A percentile compares a stretch with the other conserved stretches of the same genome.
phyloP scores from a whole-genome alignment of 2,797 vertebrate species.

The Chlorospingus semifuscus region DNA sequence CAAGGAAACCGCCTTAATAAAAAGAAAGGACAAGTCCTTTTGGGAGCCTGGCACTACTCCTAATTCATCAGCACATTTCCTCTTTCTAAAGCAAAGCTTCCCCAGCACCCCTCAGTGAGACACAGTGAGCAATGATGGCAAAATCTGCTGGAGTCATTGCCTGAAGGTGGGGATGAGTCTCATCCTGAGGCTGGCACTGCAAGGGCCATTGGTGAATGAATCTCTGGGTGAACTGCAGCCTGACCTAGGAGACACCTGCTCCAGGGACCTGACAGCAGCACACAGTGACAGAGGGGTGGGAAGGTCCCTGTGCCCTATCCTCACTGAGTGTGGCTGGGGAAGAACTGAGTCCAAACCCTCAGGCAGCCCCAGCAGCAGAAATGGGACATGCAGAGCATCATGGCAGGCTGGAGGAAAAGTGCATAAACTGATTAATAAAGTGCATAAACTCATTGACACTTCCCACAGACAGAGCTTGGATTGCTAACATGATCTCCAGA shows the following conservation, averaged over 20 bases:
- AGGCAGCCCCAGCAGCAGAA: not conserved
- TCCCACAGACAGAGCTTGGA: not conserved
- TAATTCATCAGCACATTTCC: not conserved
- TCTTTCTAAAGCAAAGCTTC: not conserved
- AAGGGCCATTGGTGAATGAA: not conserved
- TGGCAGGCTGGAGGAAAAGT: not conserved
- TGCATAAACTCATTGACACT: not conserved
- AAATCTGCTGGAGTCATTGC: not conserved
- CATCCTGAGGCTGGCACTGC: not conserved
- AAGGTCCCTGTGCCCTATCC: not conserved
- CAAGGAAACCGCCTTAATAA: not conserved
- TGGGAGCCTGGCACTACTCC: not conserved
- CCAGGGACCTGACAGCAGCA: not conserved
- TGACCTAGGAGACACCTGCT: not conserved
- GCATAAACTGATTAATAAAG: not conserved
- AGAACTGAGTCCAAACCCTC: rapidly evolving
- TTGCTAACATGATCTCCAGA: not conserved
- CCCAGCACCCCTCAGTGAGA: not conserved
- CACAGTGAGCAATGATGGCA: not conserved
- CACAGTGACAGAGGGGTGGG: not conserved
- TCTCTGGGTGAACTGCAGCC: not conserved
- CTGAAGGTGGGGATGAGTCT: not conserved
- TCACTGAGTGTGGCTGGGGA: rapidly evolving
- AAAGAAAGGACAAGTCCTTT: not conserved
- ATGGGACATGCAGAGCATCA: not conserved